A percentile compares a stretch with the other conserved stretches of the same genome.
These are phyloP conservation scores for Hylyphantes graminicola DNA, from an alignment of 1,140 invertebrate species.

Conservation along the genomic window DNA sequence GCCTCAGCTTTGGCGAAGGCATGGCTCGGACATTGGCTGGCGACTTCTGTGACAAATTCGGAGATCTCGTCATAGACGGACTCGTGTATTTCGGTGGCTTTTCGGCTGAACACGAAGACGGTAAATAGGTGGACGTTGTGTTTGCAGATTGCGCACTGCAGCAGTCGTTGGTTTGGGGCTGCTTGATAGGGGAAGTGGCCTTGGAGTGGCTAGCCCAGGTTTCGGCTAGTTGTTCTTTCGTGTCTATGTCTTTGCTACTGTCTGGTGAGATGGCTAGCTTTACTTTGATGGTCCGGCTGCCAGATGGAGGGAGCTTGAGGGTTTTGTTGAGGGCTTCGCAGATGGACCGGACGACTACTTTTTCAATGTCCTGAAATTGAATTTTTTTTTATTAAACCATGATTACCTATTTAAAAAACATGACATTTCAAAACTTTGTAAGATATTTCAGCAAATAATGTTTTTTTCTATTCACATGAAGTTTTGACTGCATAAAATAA, in stretches of 20 bases:
- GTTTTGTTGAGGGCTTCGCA: constrained; percentile 90
- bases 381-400: neutral
- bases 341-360: constrained; percentile 86
- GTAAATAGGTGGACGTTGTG: constrained; percentile 62
- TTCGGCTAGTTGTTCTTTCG: constrained; percentile 64
- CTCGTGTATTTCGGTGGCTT: constrained; percentile 41
- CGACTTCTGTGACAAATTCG: constrained; percentile 18
- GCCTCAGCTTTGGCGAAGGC: constrained; percentile 46
- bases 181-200: neutral
- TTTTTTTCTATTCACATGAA: no score
- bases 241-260: constrained; percentile 67
- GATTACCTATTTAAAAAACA: neutral
- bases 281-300: constrained; percentile 90
- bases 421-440: no score
- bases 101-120: constrained; percentile 24
- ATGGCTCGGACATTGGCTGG: constrained; percentile 29
- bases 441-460: no score
- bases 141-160: constrained; percentile 64
- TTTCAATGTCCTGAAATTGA: constrained; percentile 79
- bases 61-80: constrained; percentile 24
- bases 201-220: constrained; percentile 14
- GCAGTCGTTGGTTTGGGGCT: constrained; percentile 60
- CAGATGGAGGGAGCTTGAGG: constrained; percentile 86
- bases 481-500: no score
- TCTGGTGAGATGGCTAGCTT: constrained; percentile 88